Conservation (phyloP, 2,888 invertebrate genomes). For the Sinodicranocentrus sp. region DNA sequence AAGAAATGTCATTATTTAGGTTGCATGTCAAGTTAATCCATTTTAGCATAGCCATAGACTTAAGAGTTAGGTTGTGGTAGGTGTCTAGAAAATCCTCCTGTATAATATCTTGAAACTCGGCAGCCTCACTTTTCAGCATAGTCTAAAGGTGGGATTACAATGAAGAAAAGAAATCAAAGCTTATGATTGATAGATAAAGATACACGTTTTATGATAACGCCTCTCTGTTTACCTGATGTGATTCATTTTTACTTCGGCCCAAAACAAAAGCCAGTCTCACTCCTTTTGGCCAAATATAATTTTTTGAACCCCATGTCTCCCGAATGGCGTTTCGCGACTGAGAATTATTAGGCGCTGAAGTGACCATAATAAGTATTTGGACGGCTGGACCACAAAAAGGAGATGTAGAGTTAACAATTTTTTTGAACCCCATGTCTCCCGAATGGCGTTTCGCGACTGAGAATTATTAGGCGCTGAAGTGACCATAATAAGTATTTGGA, state of each 20-base stretch:
- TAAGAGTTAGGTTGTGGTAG: constrained; percentile 91
- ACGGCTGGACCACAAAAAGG: constrained; percentile 71
- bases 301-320: constrained; percentile 84
- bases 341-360: constrained; percentile 72
- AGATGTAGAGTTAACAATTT: too few relatives aligned
- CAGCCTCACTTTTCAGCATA: constrained; percentile 84
- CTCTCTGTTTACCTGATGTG: constrained; percentile 78
- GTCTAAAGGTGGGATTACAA: neutral
- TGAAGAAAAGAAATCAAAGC: too few relatives aligned
- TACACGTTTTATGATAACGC: too few relatives aligned
- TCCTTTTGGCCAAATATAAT: constrained; percentile 78
- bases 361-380: constrained; percentile 73
- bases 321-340: constrained; percentile 83
- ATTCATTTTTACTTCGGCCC: constrained; percentile 82
- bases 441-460: constrained; percentile 82
- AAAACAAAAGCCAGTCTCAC: constrained; percentile 82
- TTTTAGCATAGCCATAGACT: constrained; percentile 91
- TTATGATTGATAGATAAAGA: too few relatives aligned
- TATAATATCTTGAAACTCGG: constrained; percentile 86
- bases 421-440: constrained; percentile 84
- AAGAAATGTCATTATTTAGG: constrained; percentile 69
- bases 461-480: constrained; percentile 72
- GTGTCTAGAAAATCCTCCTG: constrained; percentile 91
- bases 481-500: constrained; percentile 73
- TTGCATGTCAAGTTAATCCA: constrained; percentile 86